Evolutionary conservation across 2,888 invertebrate genomes (phyloP), one percentile per base, ranked within the genome.

Genomic region (Trichacis sp.): DNA sequence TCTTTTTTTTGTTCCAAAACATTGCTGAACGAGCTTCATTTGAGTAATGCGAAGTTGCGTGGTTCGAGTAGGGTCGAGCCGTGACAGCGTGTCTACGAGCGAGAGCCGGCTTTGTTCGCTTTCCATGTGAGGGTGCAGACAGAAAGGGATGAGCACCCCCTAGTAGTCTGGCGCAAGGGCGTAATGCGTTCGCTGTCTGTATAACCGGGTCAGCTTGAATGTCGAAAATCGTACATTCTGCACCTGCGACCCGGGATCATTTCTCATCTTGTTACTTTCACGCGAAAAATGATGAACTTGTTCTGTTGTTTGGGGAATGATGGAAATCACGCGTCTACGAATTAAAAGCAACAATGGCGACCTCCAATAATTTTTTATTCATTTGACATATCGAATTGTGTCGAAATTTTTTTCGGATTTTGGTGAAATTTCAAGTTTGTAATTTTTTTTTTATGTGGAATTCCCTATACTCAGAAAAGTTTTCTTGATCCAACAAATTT

Each of bases 161-260:
- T 69, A 72, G n/a, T n/a, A n/a, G 79, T 79, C 79, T 79, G 77
- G 76, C 72, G 76, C 79, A 80, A 77, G 75, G 79, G 77, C 80
- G 80, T 78, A 78, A 73, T 72, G 71, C 71, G 66, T 52, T 54
- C 59, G 52, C 33, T 61, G 59, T 62, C 69, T 50, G 62, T 68
- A 71, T 76, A 76, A 76, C 76, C 74, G 69, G 77, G 77, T 77
- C 76, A 77, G 70, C 45, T 60, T 69, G 70, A 57, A 68, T 63
- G 68, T 66, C 69, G 69, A 71, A 75, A 65, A 69, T 70, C 64
- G 71, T 70, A 68, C 71, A 68, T 64, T 62, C 60, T 59, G 53
- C 76, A 76, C 76, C 73, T 76, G 74, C 71, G 71, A 71, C 71
- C 15, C 6, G 40, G 15, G 15, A 33, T 33, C 33, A 33, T 33